Percentiles rank a stretch among this genome's conserved stretches.
phyloP scores from a whole-genome alignment of 2,888 invertebrate species.

The Merodon equestris region DNA sequence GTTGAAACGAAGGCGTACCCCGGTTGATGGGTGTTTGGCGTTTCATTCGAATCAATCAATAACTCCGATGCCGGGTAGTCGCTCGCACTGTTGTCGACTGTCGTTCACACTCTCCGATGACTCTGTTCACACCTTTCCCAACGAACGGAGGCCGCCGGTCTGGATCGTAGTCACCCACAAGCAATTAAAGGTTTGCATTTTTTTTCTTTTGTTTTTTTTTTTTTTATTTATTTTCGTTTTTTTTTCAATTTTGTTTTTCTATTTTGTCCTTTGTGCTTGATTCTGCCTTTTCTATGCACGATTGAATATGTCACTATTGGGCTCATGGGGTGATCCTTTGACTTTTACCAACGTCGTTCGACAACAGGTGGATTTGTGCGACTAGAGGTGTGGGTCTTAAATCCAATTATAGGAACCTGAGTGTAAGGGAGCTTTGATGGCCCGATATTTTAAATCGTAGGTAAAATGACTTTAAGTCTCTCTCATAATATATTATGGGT shows the following conservation, averaged over 20 bases:
- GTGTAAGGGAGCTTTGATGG: too few species aligned
- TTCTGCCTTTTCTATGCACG: constrained; percentile 21
- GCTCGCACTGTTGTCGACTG: too few species aligned
- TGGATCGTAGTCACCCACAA: constrained; percentile 24
- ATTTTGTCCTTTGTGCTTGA: not conserved
- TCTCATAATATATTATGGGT: too few species aligned
- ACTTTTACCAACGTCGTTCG: constrained; percentile 2
- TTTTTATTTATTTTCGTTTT: not conserved
- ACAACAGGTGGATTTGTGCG: constrained; percentile 38
- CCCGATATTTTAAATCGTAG: too few species aligned
- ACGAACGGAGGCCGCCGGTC: not conserved
- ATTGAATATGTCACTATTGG: constrained; percentile 53
- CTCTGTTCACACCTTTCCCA: constrained; percentile 27
- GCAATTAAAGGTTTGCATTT: constrained; percentile 54
- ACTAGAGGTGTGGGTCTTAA: constrained; percentile 19
- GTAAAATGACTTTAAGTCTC: too few species aligned
- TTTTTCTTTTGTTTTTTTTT: constrained; percentile 7
- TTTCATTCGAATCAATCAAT: constrained; percentile 63
- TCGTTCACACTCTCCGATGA: not conserved
- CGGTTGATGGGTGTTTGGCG: constrained; percentile 14
- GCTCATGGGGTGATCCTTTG: constrained; percentile 16
- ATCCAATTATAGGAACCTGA: constrained; percentile 43
- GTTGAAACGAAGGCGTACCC: constrained; percentile 34
- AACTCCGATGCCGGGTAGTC: constrained; percentile 37
- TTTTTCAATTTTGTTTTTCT: constrained; percentile 4